Base-by-base conservation (phyloP, 1,140 invertebrate species). In the Mamestra configurata region DNA sequence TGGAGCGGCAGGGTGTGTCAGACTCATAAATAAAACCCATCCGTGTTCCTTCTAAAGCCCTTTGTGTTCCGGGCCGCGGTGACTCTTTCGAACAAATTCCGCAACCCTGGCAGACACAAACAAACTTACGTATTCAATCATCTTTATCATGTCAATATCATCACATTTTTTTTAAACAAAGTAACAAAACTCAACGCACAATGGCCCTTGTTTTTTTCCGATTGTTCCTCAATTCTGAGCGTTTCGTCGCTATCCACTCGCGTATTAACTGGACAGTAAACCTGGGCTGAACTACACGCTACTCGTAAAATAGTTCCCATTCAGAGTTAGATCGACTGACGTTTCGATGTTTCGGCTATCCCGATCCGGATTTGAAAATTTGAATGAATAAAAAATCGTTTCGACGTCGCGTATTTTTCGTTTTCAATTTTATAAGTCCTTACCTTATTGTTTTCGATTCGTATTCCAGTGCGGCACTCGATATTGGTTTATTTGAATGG, bases 401-500 rank as follows among this genome's bases (percentile, higher is more conserved):
- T 73, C 31, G 35, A 4, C 35, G 35, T 40, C 35, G 53, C 31
- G 71, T 57, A 18, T 66, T 66, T 57, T 73, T 40, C 40, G 49
- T 70, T 71, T 71, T 71, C 46, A 71, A 51, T 71, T 71, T 49
- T 49, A 53, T 53, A 35, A 71, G 46, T 71, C 49, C 20, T 43
- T 71, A 71, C 68, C 68, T 71, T 71, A 71, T 71, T 71, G 68
- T 71, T 71, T 71, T 71, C 24, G 68, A 35, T 31, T 71, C 46
- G 22, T 43, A 53, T 46, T 53, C 49, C 24, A 53, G 46, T 71
- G 46, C n/a, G 27, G 2, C 68, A 71, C 27, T 71, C 27, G 27
- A 71, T 53, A 70, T 71, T 51, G 68, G 46, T 71, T 70, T 71
- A 49, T 71, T 71, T 31, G n/a, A 71, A 35, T 18, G 7, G 15